Evolutionary conservation across 1,140 invertebrate species (phyloP).

Genomic region (Aricia agestis): DNA sequence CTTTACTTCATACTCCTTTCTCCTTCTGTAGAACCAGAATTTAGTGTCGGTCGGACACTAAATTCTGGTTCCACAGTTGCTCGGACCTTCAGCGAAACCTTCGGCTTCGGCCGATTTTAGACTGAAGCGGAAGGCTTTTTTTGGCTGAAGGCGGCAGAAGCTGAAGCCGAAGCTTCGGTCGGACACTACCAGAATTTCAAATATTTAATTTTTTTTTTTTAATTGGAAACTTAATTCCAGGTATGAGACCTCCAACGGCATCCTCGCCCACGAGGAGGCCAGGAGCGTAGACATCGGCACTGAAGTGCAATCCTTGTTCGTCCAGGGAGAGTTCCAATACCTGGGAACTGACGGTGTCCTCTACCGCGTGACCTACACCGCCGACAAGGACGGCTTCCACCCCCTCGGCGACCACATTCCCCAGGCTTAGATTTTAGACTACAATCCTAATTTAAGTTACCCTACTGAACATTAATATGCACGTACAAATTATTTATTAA

Average conservation of each 20-base stretch:
- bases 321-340: slow-evolving; percentile 79
- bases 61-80: no score
- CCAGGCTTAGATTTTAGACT: background rate
- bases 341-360: slow-evolving; percentile 80
- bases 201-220: no score
- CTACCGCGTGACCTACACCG: slow-evolving; percentile 80
- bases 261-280: slow-evolving; percentile 75
- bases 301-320: slow-evolving; percentile 78
- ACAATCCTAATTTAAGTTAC: no score
- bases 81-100: no score
- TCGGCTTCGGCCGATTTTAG: no score
- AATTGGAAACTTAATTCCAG: slow-evolving; percentile 40
- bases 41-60: no score
- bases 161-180: no score
- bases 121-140: no score
- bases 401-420: slow-evolving; percentile 80
- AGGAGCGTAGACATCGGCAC: slow-evolving; percentile 76
- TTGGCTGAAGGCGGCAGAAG: no score
- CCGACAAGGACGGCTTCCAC: slow-evolving; percentile 77
- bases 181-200: no score
- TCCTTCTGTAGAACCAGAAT: no score
- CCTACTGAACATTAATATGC: slow-evolving; percentile 34
- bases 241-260: slow-evolving; percentile 80
- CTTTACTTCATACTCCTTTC: no score
- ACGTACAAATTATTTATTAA: slow-evolving; percentile 33